Evolutionary conservation across 2,113 vertebrate genomes (phyloP).

Genomic region (Trogon surrucura): DNA sequence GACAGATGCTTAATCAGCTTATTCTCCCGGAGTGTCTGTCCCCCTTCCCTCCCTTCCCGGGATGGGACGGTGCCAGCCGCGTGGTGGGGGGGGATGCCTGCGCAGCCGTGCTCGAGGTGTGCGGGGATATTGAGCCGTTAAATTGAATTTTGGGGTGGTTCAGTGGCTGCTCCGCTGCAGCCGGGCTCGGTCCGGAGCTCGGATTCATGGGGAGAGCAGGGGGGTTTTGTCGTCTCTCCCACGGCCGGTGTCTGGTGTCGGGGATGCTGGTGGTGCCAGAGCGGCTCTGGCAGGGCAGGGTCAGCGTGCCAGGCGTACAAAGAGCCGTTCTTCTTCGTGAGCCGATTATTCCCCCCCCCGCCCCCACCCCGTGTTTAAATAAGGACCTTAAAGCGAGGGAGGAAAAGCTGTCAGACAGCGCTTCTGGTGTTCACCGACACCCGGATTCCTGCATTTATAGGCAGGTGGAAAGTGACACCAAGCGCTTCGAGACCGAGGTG

Average conservation of each 20-base stretch:
- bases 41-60: not conserved
- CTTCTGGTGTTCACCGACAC: not conserved
- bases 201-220: not conserved
- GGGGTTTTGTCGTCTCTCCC: not conserved
- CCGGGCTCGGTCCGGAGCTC: fast-evolving
- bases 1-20: slow-evolving; percentile 56
- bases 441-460: not conserved
- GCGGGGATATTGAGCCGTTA: fast-evolving
- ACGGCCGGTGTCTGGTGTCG: not conserved
- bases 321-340: not conserved
- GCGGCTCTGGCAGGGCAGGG: not conserved
- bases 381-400: not conserved
- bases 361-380: not conserved
- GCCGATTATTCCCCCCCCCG: slow-evolving; percentile 36
- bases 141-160: fast-evolving
- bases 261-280: not conserved
- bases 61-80: not conserved
- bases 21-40: not conserved
- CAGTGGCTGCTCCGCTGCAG: fast-evolving
- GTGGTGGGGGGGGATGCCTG: fast-evolving
- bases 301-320: not conserved
- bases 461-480: not conserved
- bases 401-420: not conserved
- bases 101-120: fast-evolving
- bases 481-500: not conserved